Conservation (phyloP, 2,797 vertebrate species). For the Sebastes iracundus region DNA sequence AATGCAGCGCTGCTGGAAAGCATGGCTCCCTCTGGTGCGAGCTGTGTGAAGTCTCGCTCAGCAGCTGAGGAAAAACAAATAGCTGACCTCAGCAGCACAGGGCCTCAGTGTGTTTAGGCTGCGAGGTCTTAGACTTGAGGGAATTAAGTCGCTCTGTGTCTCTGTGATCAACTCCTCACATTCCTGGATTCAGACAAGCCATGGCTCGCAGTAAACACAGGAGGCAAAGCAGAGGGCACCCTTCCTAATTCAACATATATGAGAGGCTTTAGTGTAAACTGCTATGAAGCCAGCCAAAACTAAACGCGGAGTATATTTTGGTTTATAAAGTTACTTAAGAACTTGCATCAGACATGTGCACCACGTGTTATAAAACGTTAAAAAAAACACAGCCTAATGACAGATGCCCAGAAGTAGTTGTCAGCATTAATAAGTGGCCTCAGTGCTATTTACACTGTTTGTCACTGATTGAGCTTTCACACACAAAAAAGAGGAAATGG, state of each 20-base stretch:
- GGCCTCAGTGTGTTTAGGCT: slow-evolving; percentile 79
- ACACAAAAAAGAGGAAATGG: slow-evolving; percentile 26
- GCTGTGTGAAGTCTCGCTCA: slow-evolving; percentile 76
- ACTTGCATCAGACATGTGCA: slow-evolving; percentile 11
- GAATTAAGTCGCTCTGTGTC: slow-evolving; percentile 70
- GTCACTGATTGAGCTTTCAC: background rate
- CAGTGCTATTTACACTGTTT: background rate
- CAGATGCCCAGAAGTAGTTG: background rate
- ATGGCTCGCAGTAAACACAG: slow-evolving; percentile 67
- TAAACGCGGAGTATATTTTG: background rate
- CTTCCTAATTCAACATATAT: slow-evolving; percentile 57
- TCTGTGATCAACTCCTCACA: slow-evolving; percentile 72
- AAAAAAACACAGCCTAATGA: background rate
- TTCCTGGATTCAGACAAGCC: slow-evolving; percentile 78
- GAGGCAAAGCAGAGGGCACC: slow-evolving; percentile 48
- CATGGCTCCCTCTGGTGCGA: slow-evolving; percentile 72
- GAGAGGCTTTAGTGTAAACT: slow-evolving; percentile 29
- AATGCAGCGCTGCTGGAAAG: slow-evolving; percentile 71
- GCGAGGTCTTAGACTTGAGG: slow-evolving; percentile 69
- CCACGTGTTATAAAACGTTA: background rate
- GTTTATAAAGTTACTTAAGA: slow-evolving; percentile 8
- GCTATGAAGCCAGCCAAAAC: background rate
- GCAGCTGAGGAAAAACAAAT: slow-evolving; percentile 82
- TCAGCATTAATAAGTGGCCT: background rate
- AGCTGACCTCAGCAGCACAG: slow-evolving; percentile 75